These are phyloP conservation scores for Chaetogeoica ovagalla DNA, from an alignment of 2,888 invertebrate species.

Conservation along the genomic window DNA sequence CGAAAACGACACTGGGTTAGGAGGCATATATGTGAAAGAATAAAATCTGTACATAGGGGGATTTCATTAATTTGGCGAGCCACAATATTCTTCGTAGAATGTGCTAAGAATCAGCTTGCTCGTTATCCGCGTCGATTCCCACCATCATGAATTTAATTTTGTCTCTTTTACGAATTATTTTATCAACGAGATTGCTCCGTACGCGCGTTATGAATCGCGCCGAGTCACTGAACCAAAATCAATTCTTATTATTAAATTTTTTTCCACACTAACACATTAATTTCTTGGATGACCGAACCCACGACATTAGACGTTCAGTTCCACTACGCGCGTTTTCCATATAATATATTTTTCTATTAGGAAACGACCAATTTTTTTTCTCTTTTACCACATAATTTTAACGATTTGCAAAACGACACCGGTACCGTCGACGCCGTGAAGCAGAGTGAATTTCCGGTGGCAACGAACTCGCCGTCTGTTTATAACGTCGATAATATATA, in stretches of 20 bases:
- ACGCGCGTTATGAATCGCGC: neutral
- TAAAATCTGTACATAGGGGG: neutral
- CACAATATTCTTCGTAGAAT: no score
- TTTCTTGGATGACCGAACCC: conserved; percentile 47
- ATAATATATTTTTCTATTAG: conserved; percentile 5
- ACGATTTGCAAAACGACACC: conserved; percentile 28
- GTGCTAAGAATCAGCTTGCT: no score
- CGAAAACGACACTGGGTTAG: no score
- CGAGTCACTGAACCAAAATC: conserved; percentile 12
- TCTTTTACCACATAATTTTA: conserved; percentile 1
- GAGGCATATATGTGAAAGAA: neutral
- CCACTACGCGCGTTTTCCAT: conserved; percentile 10
- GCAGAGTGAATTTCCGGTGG: conserved; percentile 24
- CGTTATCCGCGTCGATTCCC: neutral
- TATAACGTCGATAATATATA: conserved; percentile 3
- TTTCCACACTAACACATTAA: neutral
- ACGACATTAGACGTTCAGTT: conserved; percentile 13
- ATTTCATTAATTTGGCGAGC: no score
- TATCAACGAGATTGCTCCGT: neutral
- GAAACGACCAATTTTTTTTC: neutral
- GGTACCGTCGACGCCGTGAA: neutral
- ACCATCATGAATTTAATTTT: no score
- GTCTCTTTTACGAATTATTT: no score
- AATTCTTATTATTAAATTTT: conserved; percentile 2
- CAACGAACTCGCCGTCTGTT: conserved; percentile 35